These are phyloP conservation scores for Hippocampus abdominalis DNA, from an alignment of 2,113 vertebrate genomes.

Conservation along the genomic window DNA sequence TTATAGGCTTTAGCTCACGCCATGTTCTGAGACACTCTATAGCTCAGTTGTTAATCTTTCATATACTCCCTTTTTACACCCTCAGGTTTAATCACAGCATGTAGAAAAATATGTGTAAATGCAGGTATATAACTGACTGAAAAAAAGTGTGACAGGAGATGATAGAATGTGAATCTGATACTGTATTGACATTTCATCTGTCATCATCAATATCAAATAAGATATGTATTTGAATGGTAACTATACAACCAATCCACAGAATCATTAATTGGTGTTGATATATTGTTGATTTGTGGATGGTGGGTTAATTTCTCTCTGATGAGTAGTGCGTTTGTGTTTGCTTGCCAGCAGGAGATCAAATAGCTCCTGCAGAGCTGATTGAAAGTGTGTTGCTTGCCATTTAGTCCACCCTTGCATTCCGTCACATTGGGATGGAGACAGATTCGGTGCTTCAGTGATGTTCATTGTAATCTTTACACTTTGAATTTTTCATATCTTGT, in stretches of 20 bases:
- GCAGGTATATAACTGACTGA: no score
- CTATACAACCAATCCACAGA: no score
- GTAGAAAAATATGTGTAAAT: no score
- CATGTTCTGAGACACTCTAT: constrained; percentile 5
- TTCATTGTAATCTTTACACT: neutral
- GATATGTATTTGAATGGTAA: no score
- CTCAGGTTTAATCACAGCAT: no score
- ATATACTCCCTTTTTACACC: constrained; percentile 34
- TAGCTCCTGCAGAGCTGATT: neutral
- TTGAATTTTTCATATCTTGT: neutral
- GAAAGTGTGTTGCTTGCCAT: neutral
- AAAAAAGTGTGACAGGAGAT: no score
- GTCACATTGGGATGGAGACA: neutral
- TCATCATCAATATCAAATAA: no score
- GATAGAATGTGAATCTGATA: no score
- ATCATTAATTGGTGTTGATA: no score
- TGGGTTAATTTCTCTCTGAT: neutral
- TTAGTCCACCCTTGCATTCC: neutral
- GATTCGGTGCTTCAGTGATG: neutral
- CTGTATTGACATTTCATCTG: no score
- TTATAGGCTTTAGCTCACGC: constrained; percentile 33
- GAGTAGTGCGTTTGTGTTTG: neutral
- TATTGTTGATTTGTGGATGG: neutral
- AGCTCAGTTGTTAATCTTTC: constrained; percentile 59
- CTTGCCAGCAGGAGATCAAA: neutral